phyloP scores from a whole-genome alignment of 2,113 vertebrate species.

The Oncorhynchus mykiss region DNA sequence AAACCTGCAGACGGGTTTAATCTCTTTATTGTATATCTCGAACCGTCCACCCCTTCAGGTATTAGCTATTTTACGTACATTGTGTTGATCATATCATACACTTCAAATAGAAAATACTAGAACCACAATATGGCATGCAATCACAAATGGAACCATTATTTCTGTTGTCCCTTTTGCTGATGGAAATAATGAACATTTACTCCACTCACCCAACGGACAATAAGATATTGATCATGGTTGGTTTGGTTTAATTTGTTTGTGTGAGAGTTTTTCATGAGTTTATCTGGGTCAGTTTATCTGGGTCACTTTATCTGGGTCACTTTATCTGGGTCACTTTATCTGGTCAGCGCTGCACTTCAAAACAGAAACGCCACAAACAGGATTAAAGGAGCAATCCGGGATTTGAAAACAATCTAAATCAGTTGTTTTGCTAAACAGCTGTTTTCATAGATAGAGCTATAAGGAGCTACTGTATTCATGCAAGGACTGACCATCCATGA shows the following conservation, averaged over 20 bases:
- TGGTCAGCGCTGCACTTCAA: not conserved
- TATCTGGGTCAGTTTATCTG: not conserved
- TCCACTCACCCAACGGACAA: constrained; percentile 2
- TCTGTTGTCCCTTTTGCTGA: not conserved
- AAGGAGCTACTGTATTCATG: too few species aligned
- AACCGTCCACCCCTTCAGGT: too few species aligned
- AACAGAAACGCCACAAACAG: not conserved
- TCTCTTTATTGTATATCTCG: too few species aligned
- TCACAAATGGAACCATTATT: too few species aligned
- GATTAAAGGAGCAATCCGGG: too few species aligned
- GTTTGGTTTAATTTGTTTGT: constrained; percentile 3
- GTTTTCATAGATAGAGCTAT: too few species aligned
- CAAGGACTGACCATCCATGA: too few species aligned
- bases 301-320: not conserved
- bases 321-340: not conserved
- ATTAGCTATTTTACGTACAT: too few species aligned
- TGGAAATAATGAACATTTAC: not conserved
- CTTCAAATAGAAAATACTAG: not conserved
- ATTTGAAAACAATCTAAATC: too few species aligned
- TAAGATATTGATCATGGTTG: constrained; percentile 14
- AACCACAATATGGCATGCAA: not conserved
- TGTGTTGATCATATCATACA: not conserved
- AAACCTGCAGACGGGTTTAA: too few species aligned
- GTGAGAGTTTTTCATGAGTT: not conserved
- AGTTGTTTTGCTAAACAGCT: too few species aligned